Percentiles rank a stretch among this genome's conserved stretches.
phyloP scores from a whole-genome alignment of 1,140 invertebrate genomes.

The Lepidotrigona ventralis region DNA sequence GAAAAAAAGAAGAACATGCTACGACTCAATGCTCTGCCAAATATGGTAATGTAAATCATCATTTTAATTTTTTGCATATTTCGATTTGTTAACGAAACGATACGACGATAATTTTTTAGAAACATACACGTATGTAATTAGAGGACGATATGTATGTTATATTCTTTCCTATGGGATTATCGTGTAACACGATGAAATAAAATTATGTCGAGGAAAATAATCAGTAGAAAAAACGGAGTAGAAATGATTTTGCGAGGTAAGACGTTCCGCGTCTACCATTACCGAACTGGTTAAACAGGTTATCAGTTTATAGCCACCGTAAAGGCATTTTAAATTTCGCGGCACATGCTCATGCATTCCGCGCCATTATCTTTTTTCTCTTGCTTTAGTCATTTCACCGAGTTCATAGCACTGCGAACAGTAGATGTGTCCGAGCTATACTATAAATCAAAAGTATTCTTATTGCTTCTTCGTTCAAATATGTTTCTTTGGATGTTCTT shows the following conservation, averaged over 20 bases:
- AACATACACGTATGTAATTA: background rate
- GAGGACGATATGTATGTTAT: no score
- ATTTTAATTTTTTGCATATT: background rate
- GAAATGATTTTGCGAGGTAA: constrained; percentile 71
- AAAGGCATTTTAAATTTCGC: constrained; percentile 79
- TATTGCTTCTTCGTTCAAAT: background rate
- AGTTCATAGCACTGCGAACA: constrained; percentile 16
- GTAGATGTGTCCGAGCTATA: background rate
- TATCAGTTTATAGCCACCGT: constrained; percentile 76
- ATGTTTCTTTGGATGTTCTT: background rate
- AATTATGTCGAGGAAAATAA: background rate
- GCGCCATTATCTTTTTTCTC: constrained; percentile 42
- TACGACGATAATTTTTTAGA: background rate
- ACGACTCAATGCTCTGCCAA: background rate
- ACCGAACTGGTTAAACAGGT: constrained; percentile 77
- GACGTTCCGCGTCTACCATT: constrained; percentile 56
- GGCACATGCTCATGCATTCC: constrained; percentile 71
- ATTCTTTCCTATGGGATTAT: background rate
- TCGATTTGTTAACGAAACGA: background rate
- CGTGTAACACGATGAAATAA: background rate
- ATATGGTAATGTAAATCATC: background rate
- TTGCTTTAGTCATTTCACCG: constrained; percentile 32
- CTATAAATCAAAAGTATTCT: background rate
- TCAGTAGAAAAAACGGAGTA: constrained; percentile 65
- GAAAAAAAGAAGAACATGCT: background rate